These are phyloP conservation scores for Helostoma temminkii DNA, from an alignment of 2,797 vertebrate genomes.

Conservation along the genomic window DNA sequence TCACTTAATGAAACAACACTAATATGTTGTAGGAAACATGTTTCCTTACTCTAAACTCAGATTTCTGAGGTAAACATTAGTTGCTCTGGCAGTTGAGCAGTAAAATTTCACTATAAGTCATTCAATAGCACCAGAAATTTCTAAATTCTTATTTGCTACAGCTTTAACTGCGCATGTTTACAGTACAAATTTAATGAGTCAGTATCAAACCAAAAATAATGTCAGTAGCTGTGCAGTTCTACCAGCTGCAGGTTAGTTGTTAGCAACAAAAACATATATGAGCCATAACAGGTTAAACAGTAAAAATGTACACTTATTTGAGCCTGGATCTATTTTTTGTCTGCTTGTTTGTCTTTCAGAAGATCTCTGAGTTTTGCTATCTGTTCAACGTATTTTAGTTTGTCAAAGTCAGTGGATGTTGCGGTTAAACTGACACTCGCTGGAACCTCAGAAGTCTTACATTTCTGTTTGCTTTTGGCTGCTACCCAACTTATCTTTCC, in stretches of 20 bases:
- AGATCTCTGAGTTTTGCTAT: conserved; percentile 67
- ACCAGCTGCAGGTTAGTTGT: too few species aligned
- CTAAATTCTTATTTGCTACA: too few species aligned
- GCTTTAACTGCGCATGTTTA: too few species aligned
- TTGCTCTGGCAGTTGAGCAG: too few species aligned
- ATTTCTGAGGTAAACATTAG: too few species aligned
- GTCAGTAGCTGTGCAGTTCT: too few species aligned
- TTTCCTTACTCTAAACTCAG: too few species aligned
- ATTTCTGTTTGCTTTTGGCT: conserved; percentile 13
- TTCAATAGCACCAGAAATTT: too few species aligned
- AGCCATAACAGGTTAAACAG: not conserved
- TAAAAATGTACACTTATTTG: not conserved
- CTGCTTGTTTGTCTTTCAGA: conserved; percentile 67
- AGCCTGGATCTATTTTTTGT: not conserved
- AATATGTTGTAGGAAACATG: too few species aligned
- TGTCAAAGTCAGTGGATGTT: conserved; percentile 36
- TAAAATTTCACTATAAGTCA: not conserved
- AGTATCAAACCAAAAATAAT: not conserved
- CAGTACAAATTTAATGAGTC: not conserved
- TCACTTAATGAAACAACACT: too few species aligned
- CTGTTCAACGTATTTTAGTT: conserved; percentile 61
- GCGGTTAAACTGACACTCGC: conserved; percentile 28
- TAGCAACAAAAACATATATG: not conserved
- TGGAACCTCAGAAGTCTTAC: conserved; percentile 1
- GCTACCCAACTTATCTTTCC: conserved; percentile 11